Percentiles rank a stretch among this genome's conserved stretches.
phyloP scores from a whole-genome alignment of 53 echinoderm and acorn worm species.

The Arbacia lixula region DNA sequence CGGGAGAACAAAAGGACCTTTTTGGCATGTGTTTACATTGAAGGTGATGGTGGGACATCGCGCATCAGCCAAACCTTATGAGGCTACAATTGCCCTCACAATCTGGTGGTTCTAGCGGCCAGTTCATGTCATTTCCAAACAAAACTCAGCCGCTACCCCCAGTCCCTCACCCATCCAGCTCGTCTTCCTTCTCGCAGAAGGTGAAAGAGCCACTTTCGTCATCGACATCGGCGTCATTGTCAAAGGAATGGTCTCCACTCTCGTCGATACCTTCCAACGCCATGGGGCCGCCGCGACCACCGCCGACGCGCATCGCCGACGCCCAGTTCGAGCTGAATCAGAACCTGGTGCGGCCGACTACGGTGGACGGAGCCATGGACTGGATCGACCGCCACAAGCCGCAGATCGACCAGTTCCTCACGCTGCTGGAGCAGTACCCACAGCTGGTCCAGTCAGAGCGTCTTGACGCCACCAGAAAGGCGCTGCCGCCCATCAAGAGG shows the following conservation, averaged over 20 bases:
- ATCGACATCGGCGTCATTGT: background rate
- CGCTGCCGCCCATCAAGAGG: slow-evolving; percentile 43
- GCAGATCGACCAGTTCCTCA: slow-evolving; percentile 70
- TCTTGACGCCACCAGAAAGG: slow-evolving; percentile 38
- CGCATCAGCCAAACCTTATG: no score
- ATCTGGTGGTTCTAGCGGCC: slow-evolving; percentile 9
- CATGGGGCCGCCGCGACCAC: background rate
- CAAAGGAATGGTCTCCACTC: slow-evolving; percentile 29
- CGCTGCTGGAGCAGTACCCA: slow-evolving; percentile 74
- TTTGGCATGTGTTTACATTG: no score
- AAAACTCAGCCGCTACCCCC: slow-evolving; percentile 48
- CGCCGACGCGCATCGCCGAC: slow-evolving; percentile 16
- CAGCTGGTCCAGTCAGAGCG: slow-evolving; percentile 71
- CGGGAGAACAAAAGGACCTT: no score
- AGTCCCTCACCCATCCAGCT: slow-evolving; percentile 31
- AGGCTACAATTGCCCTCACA: background rate
- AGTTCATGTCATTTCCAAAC: slow-evolving; percentile 36
- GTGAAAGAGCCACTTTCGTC: background rate
- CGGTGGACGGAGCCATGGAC: slow-evolving; percentile 72
- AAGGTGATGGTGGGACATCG: no score
- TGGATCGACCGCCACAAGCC: slow-evolving; percentile 76
- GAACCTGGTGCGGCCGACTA: slow-evolving; percentile 51
- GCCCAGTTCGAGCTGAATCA: slow-evolving; percentile 48
- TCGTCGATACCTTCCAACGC: slow-evolving; percentile 7
- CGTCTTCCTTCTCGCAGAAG: background rate